Percentiles rank a stretch among this genome's conserved stretches.
These are phyloP conservation scores for Phaethornis superciliosus DNA, from an alignment of 2,113 vertebrate genomes.

Conservation along the genomic window DNA sequence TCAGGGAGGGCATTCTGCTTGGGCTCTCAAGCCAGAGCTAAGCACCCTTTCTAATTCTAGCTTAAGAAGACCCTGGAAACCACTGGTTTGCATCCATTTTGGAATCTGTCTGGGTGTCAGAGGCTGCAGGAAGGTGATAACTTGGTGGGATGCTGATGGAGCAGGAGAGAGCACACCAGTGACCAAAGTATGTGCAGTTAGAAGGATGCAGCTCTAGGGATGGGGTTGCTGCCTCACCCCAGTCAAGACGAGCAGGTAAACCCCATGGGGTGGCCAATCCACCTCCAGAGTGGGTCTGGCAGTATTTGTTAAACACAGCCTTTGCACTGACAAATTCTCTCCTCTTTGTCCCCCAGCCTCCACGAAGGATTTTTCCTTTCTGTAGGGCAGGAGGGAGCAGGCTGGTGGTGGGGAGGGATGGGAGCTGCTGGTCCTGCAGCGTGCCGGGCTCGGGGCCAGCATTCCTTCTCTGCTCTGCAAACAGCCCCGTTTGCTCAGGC, in stretches of 20 bases:
- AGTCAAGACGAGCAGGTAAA: fast-evolving
- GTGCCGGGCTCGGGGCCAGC: not conserved
- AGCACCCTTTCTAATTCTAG: fast-evolving
- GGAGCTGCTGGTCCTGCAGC: not conserved
- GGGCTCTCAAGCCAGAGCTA: fast-evolving
- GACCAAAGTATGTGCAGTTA: not conserved
- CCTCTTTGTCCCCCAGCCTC: not conserved
- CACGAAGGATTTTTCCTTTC: not conserved
- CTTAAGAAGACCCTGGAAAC: not conserved
- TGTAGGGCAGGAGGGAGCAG: fast-evolving
- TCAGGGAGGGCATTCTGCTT: not conserved
- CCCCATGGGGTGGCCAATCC: fast-evolving
- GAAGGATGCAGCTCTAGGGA: not conserved
- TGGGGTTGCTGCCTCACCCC: not conserved
- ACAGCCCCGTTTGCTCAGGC: conserved; percentile 23
- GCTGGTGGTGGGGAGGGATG: fast-evolving
- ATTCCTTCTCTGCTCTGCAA: not conserved
- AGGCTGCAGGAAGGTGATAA: not conserved
- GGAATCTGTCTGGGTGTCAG: not conserved
- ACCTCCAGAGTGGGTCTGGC: fast-evolving
- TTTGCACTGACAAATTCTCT: not conserved
- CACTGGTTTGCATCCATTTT: fast-evolving
- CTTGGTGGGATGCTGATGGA: not conserved
- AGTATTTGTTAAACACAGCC: not conserved
- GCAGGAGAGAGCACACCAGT: fast-evolving